Conservation (phyloP, 2,113 vertebrate species). For the Rutilus rutilus region DNA sequence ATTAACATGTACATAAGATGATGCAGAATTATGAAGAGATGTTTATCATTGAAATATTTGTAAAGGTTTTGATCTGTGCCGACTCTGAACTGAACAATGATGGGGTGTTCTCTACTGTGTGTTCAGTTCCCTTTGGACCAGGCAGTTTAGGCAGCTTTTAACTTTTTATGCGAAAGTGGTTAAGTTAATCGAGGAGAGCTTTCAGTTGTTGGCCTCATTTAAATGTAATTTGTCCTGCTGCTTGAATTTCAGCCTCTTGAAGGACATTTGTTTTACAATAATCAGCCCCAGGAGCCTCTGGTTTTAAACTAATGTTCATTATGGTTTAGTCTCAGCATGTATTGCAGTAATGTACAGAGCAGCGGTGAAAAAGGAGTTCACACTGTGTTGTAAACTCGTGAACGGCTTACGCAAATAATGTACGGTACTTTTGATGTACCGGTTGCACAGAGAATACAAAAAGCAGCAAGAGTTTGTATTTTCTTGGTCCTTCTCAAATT, state of each 20-base stretch:
- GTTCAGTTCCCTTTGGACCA: conserved; percentile 53
- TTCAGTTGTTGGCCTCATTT: background rate
- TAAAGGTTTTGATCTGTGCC: conserved; percentile 37
- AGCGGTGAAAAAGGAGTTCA: background rate
- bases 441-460: conserved; percentile 33
- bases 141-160: conserved; percentile 57
- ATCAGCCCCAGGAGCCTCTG: background rate
- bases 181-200: background rate
- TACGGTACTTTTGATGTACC: conserved; percentile 31
- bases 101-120: conserved; percentile 21
- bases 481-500: background rate
- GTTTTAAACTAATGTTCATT: conserved; percentile 4
- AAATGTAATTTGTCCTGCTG: conserved; percentile 27
- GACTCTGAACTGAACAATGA: conserved; percentile 15
- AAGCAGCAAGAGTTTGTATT: conserved; percentile 21
- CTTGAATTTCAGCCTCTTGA: background rate
- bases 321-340: background rate
- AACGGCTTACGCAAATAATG: background rate
- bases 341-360: conserved; percentile 12
- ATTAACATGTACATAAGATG: conserved; percentile 54
- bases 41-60: conserved; percentile 43
- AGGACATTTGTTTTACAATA: conserved; percentile 5
- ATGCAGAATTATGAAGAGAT: conserved; percentile 38
- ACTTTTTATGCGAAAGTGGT: conserved; percentile 41
- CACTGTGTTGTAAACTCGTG: conserved; percentile 2